These are phyloP conservation scores for Saturnia pavonia DNA, from an alignment of 2,888 invertebrate species.

Conservation along the genomic window DNA sequence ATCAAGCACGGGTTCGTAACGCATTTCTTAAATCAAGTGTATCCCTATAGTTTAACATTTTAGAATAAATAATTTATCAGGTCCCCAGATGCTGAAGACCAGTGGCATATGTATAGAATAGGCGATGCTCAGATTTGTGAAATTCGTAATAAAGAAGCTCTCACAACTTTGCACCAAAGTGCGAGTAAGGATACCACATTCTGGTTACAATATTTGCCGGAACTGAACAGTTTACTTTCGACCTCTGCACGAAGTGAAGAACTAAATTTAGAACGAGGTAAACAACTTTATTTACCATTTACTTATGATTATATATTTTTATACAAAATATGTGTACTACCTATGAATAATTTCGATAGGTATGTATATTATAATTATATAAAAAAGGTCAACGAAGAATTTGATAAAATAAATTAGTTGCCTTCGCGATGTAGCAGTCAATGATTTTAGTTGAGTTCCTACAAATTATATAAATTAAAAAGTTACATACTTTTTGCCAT, in stretches of 20 bases:
- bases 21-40: background rate
- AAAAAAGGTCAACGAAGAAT: background rate
- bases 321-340: background rate
- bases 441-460: too few relatives aligned
- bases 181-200: conserved; percentile 57
- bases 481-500: background rate
- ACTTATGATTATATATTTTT: too few relatives aligned
- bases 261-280: conserved; percentile 53
- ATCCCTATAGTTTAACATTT: background rate
- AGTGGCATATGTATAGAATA: conserved; percentile 83
- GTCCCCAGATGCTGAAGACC: conserved; percentile 80
- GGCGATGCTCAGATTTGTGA: conserved; percentile 76
- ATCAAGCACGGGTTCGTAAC: conserved; percentile 73
- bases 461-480: too few relatives aligned
- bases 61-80: conserved; percentile 48
- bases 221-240: conserved; percentile 46
- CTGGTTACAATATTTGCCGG: conserved; percentile 74
- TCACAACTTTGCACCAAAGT: conserved; percentile 30
- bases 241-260: conserved; percentile 55
- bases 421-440: background rate
- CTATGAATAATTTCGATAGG: background rate
- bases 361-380: too few relatives aligned
- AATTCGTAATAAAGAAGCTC: conserved; percentile 47
- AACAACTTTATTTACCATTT: conserved; percentile 10
- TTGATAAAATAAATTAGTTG: background rate